Percentiles rank a stretch among this genome's conserved stretches.
phyloP scores from a whole-genome alignment of 2,888 invertebrate genomes.

The Watsonalla cultraria region DNA sequence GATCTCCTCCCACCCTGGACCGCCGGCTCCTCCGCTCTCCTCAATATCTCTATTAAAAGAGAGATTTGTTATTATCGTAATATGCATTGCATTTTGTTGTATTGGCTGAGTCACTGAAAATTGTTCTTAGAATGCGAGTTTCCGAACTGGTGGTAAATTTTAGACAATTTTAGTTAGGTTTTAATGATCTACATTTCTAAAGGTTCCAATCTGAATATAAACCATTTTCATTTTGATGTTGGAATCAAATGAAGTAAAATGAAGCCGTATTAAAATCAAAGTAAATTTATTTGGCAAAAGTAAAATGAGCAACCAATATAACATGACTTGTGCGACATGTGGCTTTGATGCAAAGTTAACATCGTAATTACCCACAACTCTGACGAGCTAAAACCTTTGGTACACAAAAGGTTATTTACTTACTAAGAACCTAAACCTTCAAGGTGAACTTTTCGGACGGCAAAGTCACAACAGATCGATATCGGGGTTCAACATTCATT shows the following conservation, averaged over 20 bases:
- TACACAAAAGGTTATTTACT: constrained; percentile 25
- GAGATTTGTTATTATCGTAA: background rate
- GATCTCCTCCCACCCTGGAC: constrained; percentile 85
- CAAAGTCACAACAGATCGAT: constrained; percentile 37
- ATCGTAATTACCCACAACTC: constrained; percentile 8
- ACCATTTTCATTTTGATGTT: too few relatives aligned
- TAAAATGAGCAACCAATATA: background rate
- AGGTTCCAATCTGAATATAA: too few relatives aligned
- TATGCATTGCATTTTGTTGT: too few relatives aligned
- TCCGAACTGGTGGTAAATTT: too few relatives aligned
- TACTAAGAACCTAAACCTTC: constrained; percentile 25
- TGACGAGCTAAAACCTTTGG: constrained; percentile 27
- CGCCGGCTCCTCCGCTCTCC: constrained; percentile 57
- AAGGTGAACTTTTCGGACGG: constrained; percentile 31
- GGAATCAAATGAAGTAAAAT: too few relatives aligned
- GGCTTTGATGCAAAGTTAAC: background rate
- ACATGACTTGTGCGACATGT: background rate
- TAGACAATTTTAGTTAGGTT: too few relatives aligned
- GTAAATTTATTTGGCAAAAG: too few relatives aligned
- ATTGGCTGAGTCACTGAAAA: too few relatives aligned
- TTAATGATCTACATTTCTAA: too few relatives aligned
- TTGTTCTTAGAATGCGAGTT: too few relatives aligned
- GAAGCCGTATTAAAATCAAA: too few relatives aligned
- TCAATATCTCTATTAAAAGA: constrained; percentile 45
- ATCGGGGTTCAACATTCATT: constrained; percentile 7